Conservation (phyloP, 2,113 vertebrate genomes). For the Aythya baeri region DNA sequence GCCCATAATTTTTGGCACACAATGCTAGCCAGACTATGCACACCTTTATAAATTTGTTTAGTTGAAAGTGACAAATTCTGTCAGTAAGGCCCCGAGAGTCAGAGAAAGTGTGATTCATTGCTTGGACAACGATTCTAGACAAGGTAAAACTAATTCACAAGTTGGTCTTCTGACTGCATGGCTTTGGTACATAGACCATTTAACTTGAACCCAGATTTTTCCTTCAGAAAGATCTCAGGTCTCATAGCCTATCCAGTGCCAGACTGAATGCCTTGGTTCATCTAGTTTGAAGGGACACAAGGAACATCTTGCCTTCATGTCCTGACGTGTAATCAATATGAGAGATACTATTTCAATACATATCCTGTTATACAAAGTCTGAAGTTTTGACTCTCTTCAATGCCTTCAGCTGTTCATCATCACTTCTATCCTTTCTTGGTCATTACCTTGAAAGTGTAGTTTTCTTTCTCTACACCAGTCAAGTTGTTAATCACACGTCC, state of each 20-base stretch:
- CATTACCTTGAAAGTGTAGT: constrained; percentile 63
- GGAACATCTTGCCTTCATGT: neutral
- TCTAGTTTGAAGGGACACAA: neutral
- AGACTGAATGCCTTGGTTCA: neutral
- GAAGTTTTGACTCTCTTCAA: neutral
- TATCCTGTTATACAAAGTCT: neutral
- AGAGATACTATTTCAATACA: neutral
- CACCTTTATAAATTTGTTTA: neutral
- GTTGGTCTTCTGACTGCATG: neutral
- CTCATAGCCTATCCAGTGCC: neutral
- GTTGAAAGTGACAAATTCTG: neutral
- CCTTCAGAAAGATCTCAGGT: neutral
- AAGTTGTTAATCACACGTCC: constrained; percentile 11
- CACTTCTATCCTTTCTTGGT: neutral
- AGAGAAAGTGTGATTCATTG: neutral
- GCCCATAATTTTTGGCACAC: neutral
- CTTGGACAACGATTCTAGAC: neutral
- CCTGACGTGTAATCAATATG: neutral
- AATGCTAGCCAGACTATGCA: neutral
- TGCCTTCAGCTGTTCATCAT: neutral
- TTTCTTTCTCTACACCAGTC: neutral
- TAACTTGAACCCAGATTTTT: neutral
- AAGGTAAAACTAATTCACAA: neutral
- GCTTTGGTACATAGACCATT: neutral
- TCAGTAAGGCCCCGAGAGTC: neutral